Evolutionary conservation across 2,888 invertebrate genomes (phyloP).

Genomic region (Lithophane semibrunnea): DNA sequence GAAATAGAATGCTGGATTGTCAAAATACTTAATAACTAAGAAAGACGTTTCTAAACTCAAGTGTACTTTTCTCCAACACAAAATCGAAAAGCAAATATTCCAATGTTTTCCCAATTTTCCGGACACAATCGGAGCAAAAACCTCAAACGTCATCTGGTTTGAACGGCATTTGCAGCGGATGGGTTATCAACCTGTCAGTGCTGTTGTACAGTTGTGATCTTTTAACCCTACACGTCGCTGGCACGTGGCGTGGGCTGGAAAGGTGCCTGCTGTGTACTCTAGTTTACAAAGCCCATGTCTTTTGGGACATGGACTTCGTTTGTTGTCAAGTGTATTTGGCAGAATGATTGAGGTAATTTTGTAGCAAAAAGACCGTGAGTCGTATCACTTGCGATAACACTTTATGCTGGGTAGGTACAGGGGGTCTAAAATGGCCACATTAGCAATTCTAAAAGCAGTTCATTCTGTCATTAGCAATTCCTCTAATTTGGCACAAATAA

Average conservation of each 20-base stretch:
- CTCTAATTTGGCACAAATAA: no score
- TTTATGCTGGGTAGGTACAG: no score
- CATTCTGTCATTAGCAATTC: no score
- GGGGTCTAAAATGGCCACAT: no score
- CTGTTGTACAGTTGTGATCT: constrained; percentile 47
- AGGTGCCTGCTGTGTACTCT: constrained; percentile 17
- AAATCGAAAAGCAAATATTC: constrained; percentile 7
- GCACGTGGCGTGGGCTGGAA: constrained; percentile 31
- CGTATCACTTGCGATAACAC: background rate
- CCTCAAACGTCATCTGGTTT: constrained; percentile 5
- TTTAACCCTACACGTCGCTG: constrained; percentile 49
- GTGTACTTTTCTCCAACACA: background rate
- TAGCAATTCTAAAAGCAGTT: no score
- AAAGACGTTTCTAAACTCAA: no score
- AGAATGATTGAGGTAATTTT: background rate
- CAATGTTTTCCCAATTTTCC: constrained; percentile 10
- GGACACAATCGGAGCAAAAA: constrained; percentile 18
- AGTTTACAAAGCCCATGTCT: background rate
- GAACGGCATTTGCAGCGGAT: constrained; percentile 9
- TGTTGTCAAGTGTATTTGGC: background rate
- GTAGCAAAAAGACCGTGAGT: background rate
- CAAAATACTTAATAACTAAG: no score
- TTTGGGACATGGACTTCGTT: background rate
- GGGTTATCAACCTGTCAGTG: constrained; percentile 55
- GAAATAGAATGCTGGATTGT: no score